Conservation (phyloP, 2,113 vertebrate genomes). For the Notarius lentiginosus region DNA sequence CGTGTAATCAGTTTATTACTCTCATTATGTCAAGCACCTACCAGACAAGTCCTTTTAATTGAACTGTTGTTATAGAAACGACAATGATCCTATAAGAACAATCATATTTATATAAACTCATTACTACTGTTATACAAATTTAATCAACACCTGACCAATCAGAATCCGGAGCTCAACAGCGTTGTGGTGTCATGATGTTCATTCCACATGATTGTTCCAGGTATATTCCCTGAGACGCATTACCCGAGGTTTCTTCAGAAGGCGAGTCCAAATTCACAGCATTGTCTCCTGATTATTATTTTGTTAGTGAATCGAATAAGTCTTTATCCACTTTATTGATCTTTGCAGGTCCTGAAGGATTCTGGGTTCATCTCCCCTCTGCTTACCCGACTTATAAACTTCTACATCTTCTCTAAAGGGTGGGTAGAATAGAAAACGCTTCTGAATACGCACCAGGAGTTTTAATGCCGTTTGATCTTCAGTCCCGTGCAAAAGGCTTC, state of each 20-base stretch:
- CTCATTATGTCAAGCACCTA: background rate
- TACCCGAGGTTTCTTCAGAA: constrained; percentile 85
- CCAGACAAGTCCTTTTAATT: background rate
- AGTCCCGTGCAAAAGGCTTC: too few species aligned
- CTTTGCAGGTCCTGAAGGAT: constrained; percentile 87
- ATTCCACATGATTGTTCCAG: constrained; percentile 63
- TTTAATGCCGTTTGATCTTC: background rate
- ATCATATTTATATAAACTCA: background rate
- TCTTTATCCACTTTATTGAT: background rate
- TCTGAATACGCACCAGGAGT: background rate
- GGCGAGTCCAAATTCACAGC: constrained; percentile 68
- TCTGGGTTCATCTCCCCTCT: constrained; percentile 79
- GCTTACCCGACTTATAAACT: constrained; percentile 84
- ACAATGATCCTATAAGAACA: background rate
- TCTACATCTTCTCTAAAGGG: constrained; percentile 86
- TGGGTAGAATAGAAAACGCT: constrained; percentile 62
- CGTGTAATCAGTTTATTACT: too few species aligned
- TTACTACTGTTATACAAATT: background rate
- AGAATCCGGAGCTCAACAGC: background rate
- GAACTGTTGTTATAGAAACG: background rate
- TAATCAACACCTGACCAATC: background rate
- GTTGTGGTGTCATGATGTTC: background rate
- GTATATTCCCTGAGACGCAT: constrained; percentile 88
- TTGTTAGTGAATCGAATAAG: background rate
- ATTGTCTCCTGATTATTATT: background rate